A percentile compares a stretch with the other conserved stretches of the same genome.
Conservation (phyloP, 2,888 invertebrate species). For the Vanessa cardui region DNA sequence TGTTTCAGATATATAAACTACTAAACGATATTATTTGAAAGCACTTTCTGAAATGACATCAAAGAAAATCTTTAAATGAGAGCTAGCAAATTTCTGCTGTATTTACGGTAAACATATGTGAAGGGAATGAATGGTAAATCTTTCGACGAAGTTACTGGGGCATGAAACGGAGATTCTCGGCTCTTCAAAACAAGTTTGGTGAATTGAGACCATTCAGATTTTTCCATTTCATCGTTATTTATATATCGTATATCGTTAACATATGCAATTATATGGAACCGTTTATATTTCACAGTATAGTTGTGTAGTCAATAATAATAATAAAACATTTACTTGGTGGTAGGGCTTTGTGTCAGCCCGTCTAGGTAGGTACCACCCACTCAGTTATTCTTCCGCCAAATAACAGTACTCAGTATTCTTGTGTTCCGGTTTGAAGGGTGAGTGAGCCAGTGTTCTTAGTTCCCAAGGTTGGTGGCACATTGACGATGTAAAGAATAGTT, state of each 20-base stretch:
- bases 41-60: conserved; percentile 38
- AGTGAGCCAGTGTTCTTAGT: too few species aligned
- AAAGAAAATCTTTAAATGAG: conserved; percentile 42
- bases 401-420: too few species aligned
- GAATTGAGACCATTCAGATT: conserved; percentile 45
- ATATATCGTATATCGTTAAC: conserved; percentile 12
- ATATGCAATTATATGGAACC: neutral
- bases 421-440: too few species aligned
- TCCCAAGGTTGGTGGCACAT: too few species aligned
- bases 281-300: neutral
- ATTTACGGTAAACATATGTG: conserved; percentile 50
- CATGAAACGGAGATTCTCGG: conserved; percentile 64
- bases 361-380: too few species aligned
- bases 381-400: too few species aligned
- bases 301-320: too few species aligned
- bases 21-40: neutral
- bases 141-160: conserved; percentile 59
- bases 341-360: too few species aligned
- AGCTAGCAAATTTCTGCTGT: conserved; percentile 46
- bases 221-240: conserved; percentile 34
- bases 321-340: too few species aligned
- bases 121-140: conserved; percentile 59
- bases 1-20: too few species aligned
- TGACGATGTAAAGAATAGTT: too few species aligned
- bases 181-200: conserved; percentile 37